These are phyloP conservation scores for Drosophila putrida DNA, from an alignment of 2,888 invertebrate genomes.

Conservation along the genomic window DNA sequence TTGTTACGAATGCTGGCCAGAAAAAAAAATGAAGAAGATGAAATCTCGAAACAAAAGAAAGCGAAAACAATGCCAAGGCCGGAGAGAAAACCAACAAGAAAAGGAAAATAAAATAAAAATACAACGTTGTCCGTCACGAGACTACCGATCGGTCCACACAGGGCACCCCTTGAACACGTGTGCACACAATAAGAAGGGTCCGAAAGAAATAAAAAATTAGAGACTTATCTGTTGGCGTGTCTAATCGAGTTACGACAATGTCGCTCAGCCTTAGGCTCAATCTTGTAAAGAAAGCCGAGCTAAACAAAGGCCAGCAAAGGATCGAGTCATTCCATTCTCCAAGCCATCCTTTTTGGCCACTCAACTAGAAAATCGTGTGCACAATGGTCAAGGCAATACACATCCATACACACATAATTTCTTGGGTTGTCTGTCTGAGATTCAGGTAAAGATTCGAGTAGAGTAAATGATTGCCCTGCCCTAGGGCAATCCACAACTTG, in stretches of 20 bases:
- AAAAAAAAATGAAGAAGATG: constrained; percentile 5
- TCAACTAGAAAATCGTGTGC: constrained; percentile 66
- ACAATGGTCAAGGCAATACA: constrained; percentile 65
- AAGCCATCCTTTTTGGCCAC: constrained; percentile 49
- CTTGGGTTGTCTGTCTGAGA: constrained; percentile 52
- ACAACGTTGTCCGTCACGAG: constrained; percentile 42
- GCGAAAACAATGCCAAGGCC: constrained; percentile 80
- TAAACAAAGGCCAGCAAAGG: constrained; percentile 57
- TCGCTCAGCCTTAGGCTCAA: constrained; percentile 58
- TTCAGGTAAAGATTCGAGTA: constrained; percentile 61
- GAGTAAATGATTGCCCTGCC: constrained; percentile 61
- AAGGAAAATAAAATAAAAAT: constrained; percentile 19
- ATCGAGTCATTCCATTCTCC: constrained; percentile 61
- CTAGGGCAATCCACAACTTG: constrained; percentile 59
- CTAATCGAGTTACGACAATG: constrained; percentile 78
- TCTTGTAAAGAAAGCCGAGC: constrained; percentile 38
- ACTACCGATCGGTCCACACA: constrained; percentile 45
- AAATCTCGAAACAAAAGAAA: constrained; percentile 67
- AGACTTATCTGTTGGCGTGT: constrained; percentile 72
- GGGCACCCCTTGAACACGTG: constrained; percentile 82
- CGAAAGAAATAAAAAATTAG: constrained; percentile 68
- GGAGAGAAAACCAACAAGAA: constrained; percentile 15
- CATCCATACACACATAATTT: constrained; percentile 54
- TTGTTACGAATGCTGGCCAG: constrained; percentile 37
- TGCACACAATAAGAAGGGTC: constrained; percentile 72